Evolutionary conservation across 2,888 invertebrate genomes (phyloP).

Genomic region (Blera fallax): DNA sequence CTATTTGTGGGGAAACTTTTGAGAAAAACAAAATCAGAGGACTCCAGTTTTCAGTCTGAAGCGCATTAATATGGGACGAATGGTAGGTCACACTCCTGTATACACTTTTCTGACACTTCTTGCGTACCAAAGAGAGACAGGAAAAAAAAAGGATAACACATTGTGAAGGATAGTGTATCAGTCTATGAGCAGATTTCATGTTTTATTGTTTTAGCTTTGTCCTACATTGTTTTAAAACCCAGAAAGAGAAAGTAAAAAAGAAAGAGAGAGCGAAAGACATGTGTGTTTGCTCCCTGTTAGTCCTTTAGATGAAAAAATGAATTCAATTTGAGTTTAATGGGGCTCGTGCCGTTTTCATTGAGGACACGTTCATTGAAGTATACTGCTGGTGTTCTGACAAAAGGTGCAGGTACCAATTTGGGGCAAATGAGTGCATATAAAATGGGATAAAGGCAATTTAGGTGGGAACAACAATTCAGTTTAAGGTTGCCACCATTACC

Average conservation of each 20-base stretch:
- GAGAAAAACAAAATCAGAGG: not conserved
- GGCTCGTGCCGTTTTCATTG: constrained; percentile 41
- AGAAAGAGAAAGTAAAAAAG: not conserved
- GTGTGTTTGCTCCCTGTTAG: constrained; percentile 14
- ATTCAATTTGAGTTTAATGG: constrained; percentile 69
- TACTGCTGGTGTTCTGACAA: constrained; percentile 1
- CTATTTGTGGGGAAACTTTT: constrained; percentile 21
- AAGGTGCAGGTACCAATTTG: constrained; percentile 39
- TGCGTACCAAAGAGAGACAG: not conserved
- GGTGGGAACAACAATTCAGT: not conserved
- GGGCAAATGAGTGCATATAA: constrained; percentile 43
- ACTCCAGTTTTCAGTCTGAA: constrained; percentile 29
- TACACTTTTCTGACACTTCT: constrained; percentile 32
- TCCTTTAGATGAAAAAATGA: constrained; percentile 47
- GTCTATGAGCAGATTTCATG: constrained; percentile 37
- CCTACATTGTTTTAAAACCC: constrained; percentile 4
- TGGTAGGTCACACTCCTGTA: constrained; percentile 26
- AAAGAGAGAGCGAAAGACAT: not conserved
- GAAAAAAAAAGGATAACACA: constrained; percentile 4
- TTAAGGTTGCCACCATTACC: not conserved
- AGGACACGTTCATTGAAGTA: constrained; percentile 30
- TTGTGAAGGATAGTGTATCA: constrained; percentile 11
- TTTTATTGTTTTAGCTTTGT: constrained; percentile 42
- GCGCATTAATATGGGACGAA: constrained; percentile 24
- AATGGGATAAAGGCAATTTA: constrained; percentile 4